phyloP scores from a whole-genome alignment of 2,888 invertebrate species.

The Pristionchus mayeri region DNA sequence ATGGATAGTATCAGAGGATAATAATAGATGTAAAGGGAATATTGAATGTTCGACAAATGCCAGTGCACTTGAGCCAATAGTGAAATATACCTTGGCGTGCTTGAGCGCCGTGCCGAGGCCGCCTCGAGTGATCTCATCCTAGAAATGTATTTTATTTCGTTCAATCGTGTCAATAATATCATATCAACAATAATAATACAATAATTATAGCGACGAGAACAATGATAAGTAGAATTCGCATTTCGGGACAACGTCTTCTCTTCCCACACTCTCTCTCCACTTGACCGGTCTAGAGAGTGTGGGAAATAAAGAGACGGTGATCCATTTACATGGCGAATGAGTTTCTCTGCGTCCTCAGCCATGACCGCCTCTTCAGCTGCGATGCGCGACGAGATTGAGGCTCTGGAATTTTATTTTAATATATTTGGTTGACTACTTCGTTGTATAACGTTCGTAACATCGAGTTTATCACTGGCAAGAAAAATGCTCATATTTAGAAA shows the following conservation, averaged over 20 bases:
- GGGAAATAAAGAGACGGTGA: too few species aligned
- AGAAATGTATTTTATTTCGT: background rate
- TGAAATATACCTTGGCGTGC: conserved; percentile 43
- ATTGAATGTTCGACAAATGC: too few species aligned
- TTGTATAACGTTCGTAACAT: too few species aligned
- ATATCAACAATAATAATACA: background rate
- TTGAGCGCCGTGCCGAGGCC: conserved; percentile 51
- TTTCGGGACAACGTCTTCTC: too few species aligned
- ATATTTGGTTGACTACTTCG: too few species aligned
- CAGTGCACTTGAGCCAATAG: background rate
- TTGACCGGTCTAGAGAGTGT: too few species aligned
- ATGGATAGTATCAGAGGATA: too few species aligned
- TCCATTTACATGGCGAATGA: conserved; percentile 59
- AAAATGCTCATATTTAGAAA: too few species aligned
- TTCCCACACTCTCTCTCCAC: too few species aligned
- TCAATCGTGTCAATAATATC: too few species aligned
- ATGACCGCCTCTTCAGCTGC: conserved; percentile 62
- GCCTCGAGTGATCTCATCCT: background rate
- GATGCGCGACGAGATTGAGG: background rate
- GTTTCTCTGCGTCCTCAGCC: conserved; percentile 57
- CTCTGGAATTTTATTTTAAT: background rate
- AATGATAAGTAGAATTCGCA: background rate
- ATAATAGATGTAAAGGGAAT: too few species aligned
- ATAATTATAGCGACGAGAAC: background rate
- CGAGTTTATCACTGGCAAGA: too few species aligned